Base-by-base conservation (phyloP, 2,888 invertebrate genomes). In the Branchellion lobata region DNA sequence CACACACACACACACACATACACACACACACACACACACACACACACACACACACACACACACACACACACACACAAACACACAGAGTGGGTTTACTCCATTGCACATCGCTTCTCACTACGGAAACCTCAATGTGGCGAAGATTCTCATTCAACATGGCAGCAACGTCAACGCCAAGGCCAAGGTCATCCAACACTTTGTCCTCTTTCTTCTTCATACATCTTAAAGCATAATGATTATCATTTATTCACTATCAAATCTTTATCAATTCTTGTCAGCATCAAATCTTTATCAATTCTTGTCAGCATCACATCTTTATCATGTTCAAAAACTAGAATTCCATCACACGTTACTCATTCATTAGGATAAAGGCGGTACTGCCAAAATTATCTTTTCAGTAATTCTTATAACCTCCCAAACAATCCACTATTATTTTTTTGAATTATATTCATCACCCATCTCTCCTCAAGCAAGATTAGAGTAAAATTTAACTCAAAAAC, bases 91-190 rank as follows among this genome's bases (percentile, higher is more conserved):
- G 87, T 99, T 99, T 83, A 96, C 95, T 82, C 98, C 98, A 0
- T 90, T 99, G 83, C 99, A 99, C 87, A 99, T 99, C 27, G 97
- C 98, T 81, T 94, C 96, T 79, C 98, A 99, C 90, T 99, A 99
- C 99, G 99, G 99, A 85, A 96, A 97, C 89, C 93, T 93, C 80
- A 95, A 96, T 87, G 95, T 99, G 95, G 97, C 97, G 8, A 91
- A 93, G 0, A 90, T 98, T 40, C 90, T 99, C 71, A 90, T 99
- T 84, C 95, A 95, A 86, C 93, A 94, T 85, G 94, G 94, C 18
- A 97, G 96, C 3, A 93, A 94, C 85, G 96, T 98, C 82, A 96
- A 98, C 87, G 93, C 95, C 29, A 93, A 94, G 86, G 98, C 97
- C 3, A 90, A 96, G 83, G 88, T 88, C 84, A 83, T n/a, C n/a